Evolutionary conservation across 2,888 invertebrate species (phyloP), one percentile per base, ranked within the genome.

Genomic region (Pogonocherus hispidulus): DNA sequence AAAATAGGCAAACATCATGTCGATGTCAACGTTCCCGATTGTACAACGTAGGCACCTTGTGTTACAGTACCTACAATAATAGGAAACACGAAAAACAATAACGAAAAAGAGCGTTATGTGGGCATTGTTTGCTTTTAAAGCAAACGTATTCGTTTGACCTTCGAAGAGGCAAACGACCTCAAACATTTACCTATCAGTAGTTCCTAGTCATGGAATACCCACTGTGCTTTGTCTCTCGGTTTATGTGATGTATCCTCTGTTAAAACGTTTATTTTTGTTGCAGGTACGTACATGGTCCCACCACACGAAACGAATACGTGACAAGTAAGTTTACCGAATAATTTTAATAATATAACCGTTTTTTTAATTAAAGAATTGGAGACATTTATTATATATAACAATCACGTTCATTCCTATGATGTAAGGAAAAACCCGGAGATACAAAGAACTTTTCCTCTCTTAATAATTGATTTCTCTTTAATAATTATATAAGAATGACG

Each of bases 41-140:
- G 19, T 32, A 27, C 23, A 4, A 14, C 18, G 47, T 59, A 47
- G 11, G 19, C 18, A 47, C 18, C 19, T 9, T 2, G 16, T 16
- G 11, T 46, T 44, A 9, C 14, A 11, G 16, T 8, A 18, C 16
- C 16, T 41, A 16, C 44, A 41, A 56, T 23, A 11, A 27, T 47
- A 19, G 59, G 59, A 47, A 47, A 27, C 32, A 19, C 9, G 18
- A 59, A 19, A 47, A 32, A 20, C 20, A 16, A 20, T 11, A 14
- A 16, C 18, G 22, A 59, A 59, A 59, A 59, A 47, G 18, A 14
- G 18, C 54, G 54, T 9, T 32, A 59, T 44, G 59, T 59, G 44
- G 59, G 59, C 32, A 59, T 59, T 59, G 59, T 59, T 59, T 52
- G 41, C 59, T 47, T 46, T 46, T 18, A 22, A 8, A 22, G 8